Conservation (phyloP, 2,888 invertebrate genomes). For the Clistopyga incitator region DNA sequence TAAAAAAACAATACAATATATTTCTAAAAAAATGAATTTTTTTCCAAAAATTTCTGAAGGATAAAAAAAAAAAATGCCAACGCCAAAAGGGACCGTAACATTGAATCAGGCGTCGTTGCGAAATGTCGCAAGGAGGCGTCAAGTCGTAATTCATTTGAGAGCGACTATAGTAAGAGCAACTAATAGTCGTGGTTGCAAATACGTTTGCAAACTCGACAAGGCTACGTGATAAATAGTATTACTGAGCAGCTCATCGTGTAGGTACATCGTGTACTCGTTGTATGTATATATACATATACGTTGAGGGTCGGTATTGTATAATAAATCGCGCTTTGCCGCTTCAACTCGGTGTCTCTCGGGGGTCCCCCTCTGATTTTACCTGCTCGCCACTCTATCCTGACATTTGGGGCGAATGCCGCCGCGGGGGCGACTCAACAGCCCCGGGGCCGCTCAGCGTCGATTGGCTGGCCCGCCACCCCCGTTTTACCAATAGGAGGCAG, state of each 20-base stretch:
- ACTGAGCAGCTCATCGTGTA: conserved; percentile 36
- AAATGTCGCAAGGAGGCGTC: conserved; percentile 52
- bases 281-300: conserved; percentile 33
- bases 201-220: conserved; percentile 60
- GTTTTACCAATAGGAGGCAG: conserved; percentile 78
- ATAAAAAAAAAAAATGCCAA: background rate
- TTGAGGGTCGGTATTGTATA: conserved; percentile 50
- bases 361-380: conserved; percentile 73
- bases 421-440: conserved; percentile 64
- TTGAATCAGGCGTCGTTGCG: conserved; percentile 10
- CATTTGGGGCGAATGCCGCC: conserved; percentile 65
- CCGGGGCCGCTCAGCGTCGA: conserved; percentile 72
- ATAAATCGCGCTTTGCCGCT: conserved; percentile 69
- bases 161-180: conserved; percentile 49
- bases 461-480: conserved; percentile 75
- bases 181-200: conserved; percentile 31
- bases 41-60: too few relatives aligned
- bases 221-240: conserved; percentile 53
- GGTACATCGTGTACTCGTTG: conserved; percentile 46
- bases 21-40: too few relatives aligned
- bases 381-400: conserved; percentile 68
- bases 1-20: too few relatives aligned
- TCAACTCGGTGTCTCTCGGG: conserved; percentile 43
- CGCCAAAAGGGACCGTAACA: too few relatives aligned
- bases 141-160: conserved; percentile 61